These are phyloP conservation scores for Sitta europaea DNA, from an alignment of 2,113 vertebrate species.

Conservation along the genomic window DNA sequence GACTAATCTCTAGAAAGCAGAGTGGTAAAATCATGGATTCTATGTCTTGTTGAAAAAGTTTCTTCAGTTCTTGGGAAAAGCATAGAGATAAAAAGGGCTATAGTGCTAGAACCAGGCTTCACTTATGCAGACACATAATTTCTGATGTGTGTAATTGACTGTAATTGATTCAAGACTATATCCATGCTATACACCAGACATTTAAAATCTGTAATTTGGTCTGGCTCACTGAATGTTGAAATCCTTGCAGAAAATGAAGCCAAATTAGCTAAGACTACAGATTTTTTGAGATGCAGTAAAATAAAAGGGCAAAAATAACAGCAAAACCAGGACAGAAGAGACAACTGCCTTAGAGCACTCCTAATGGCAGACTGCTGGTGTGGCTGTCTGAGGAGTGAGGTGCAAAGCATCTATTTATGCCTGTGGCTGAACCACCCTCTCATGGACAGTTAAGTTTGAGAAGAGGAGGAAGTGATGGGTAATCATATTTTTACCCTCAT, in stretches of 20 bases:
- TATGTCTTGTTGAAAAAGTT: background rate
- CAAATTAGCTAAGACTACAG: background rate
- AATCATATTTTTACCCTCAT: background rate
- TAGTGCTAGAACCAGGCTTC: background rate
- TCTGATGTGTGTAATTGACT: background rate
- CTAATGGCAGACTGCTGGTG: background rate
- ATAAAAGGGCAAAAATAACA: background rate
- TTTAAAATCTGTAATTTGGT: background rate
- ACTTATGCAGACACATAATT: background rate
- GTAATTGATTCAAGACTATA: background rate
- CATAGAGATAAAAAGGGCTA: rapidly evolving
- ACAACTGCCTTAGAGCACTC: background rate
- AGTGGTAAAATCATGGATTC: background rate
- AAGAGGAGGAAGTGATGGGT: rapidly evolving
- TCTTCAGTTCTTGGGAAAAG: background rate
- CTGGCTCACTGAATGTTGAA: background rate
- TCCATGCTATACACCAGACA: background rate
- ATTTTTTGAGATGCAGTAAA: background rate
- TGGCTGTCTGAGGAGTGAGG: background rate
- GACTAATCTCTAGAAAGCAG: background rate
- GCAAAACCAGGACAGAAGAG: background rate
- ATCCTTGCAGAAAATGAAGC: background rate
- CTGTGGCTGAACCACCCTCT: background rate
- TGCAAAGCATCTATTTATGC: background rate
- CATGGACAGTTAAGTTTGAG: background rate